Percentiles rank a stretch among this genome's conserved stretches.
Evolutionary conservation across 2,797 vertebrate species (phyloP).

Genomic region (Myotis myotis): DNA sequence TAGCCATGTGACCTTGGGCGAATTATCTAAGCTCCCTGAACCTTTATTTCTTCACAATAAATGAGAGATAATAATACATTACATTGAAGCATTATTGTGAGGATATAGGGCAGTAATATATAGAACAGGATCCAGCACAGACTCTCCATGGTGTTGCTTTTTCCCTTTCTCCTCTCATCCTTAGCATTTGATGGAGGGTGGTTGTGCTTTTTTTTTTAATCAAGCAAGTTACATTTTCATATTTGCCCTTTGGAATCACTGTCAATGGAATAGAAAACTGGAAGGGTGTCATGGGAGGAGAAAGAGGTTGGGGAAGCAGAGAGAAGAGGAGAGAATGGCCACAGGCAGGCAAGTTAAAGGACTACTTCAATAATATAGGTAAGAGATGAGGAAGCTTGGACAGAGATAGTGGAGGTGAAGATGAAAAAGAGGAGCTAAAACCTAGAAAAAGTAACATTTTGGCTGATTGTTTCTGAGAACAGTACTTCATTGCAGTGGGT

Average conservation of each 20-base stretch:
- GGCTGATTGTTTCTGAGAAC: not conserved
- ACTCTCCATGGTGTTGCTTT: not conserved
- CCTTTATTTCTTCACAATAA: constrained; percentile 8
- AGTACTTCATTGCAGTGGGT: not conserved
- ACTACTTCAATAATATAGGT: not conserved
- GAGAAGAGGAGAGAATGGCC: not conserved
- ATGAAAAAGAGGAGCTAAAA: not conserved
- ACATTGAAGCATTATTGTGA: not conserved
- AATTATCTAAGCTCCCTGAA: not conserved
- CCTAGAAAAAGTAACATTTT: not conserved
- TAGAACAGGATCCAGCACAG: not conserved
- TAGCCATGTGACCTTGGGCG: not conserved
- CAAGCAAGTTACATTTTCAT: not conserved
- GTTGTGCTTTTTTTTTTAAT: not conserved
- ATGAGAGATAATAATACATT: not conserved
- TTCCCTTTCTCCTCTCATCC: not conserved
- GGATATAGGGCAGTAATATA: not conserved
- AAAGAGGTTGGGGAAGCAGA: not conserved
- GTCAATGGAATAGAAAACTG: not conserved
- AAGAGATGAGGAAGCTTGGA: not conserved
- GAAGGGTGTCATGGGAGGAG: not conserved
- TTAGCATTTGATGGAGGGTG: constrained; percentile 15
- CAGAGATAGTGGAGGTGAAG: not conserved
- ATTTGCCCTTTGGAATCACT: not conserved
- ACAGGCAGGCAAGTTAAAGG: not conserved